phyloP scores from a whole-genome alignment of 1,140 invertebrate species.

The Galleria mellonella region DNA sequence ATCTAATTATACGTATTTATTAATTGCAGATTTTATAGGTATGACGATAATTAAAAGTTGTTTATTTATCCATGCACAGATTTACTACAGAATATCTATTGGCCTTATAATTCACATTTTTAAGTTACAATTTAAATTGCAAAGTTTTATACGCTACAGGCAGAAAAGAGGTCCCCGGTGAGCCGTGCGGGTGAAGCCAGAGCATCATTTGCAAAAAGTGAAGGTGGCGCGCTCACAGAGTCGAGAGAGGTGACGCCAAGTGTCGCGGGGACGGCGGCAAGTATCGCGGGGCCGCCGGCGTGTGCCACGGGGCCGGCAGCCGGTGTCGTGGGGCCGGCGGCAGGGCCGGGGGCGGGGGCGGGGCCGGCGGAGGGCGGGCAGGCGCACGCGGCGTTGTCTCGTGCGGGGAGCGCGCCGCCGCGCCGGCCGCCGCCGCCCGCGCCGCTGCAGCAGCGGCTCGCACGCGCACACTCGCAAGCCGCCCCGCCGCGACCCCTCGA shows the following conservation, averaged over 20 bases:
- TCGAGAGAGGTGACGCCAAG: background rate
- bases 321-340: background rate
- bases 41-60: too few relatives aligned
- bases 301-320: constrained; percentile 1
- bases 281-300: too few relatives aligned
- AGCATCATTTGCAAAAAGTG: constrained; percentile 5
- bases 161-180: constrained; percentile 16
- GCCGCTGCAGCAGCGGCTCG: constrained; percentile 26
- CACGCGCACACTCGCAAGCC: constrained; percentile 39
- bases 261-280: background rate
- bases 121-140: too few relatives aligned
- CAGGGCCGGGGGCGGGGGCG: background rate
- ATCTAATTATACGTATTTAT: too few relatives aligned
- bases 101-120: too few relatives aligned
- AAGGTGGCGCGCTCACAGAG: background rate
- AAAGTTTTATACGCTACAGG: constrained; percentile 1
- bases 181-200: constrained; percentile 13
- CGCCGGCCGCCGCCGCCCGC: constrained; percentile 38
- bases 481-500: constrained; percentile 31
- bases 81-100: too few relatives aligned
- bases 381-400: constrained; percentile 10
- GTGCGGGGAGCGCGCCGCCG: constrained; percentile 16
- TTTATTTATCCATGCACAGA: too few relatives aligned
- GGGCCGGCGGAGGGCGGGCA: background rate
- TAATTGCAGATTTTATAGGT: too few relatives aligned